Conservation (phyloP, 2,797 vertebrate species). For the Lutjanus campechanus region DNA sequence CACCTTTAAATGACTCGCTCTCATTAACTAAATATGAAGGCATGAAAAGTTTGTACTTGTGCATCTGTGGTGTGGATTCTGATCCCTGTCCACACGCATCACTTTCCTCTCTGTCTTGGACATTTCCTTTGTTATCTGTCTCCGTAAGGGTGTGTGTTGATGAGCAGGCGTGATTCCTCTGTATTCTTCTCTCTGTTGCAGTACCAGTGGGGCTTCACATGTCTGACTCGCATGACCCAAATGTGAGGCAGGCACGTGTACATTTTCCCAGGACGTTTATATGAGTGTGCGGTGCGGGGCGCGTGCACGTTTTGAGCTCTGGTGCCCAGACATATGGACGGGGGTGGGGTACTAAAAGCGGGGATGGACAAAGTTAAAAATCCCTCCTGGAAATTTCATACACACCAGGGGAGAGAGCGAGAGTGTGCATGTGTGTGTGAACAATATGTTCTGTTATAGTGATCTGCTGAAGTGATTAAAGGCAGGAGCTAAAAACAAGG, state of each 20-base stretch:
- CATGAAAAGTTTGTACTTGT: conserved; percentile 21
- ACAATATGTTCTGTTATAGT: conserved; percentile 71
- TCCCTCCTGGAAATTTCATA: conserved; percentile 68
- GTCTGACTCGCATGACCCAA: conserved; percentile 71
- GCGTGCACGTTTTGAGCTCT: conserved; percentile 36
- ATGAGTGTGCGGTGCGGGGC: conserved; percentile 19
- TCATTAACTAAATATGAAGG: conserved; percentile 16
- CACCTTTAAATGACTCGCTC: conserved; percentile 11
- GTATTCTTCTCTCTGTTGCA: conserved; percentile 43
- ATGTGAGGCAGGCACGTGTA: conserved; percentile 75
- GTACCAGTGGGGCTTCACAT: conserved; percentile 63
- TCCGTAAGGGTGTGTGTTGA: conserved; percentile 22
- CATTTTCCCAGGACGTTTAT: conserved; percentile 60
- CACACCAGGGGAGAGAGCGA: conserved; percentile 29
- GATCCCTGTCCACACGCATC: conserved; percentile 8
- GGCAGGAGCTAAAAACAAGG: conserved; percentile 74
- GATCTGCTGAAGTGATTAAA: conserved; percentile 79
- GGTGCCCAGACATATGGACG: conserved; percentile 64
- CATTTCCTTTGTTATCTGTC: conserved; percentile 7
- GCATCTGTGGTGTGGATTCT: conserved; percentile 18
- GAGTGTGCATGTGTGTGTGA: conserved; percentile 40
- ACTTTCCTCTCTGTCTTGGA: conserved; percentile 15
- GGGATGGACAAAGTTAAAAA: conserved; percentile 61
- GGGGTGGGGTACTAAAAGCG: conserved; percentile 33
- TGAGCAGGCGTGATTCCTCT: conserved; percentile 42